Base-by-base conservation (phyloP, 2,113 vertebrate genomes). In the Ailuropoda melanoleuca region DNA sequence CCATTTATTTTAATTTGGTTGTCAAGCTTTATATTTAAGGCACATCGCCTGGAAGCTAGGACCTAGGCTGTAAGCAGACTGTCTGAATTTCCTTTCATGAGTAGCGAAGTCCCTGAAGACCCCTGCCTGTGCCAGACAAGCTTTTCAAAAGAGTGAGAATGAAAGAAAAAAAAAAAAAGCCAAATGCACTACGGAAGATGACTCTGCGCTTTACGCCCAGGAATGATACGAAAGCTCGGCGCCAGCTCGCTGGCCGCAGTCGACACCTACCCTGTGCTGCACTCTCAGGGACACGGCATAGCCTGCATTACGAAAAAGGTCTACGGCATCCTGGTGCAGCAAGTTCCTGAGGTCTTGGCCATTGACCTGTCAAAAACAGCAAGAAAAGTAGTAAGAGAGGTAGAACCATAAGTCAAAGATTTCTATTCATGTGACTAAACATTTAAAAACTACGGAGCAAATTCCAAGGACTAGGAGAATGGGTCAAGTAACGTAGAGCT, bases 301-400 rank as follows among this genome's bases (percentile, higher is more conserved):
- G 84, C 99, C 99, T 2, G 99, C 99, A 0, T 98, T 99, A 96
- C 99, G 99, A 98, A 99, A 99, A 84, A 99, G 98, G 0, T 99
- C 99, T 98, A 99, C 99, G 9, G 99, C 99, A 48, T 99, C 98
- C 97, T 95, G 98, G 95, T 99, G 99, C 50, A 98, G 98, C 93
- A 98, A 98, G 81, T 99, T 98, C 98, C 99, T 99, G 95, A 99
- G 97, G 91, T 98, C 98, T 50, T 96, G 92, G 43, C 99, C 99
- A 70, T 99, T 99, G 87, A 99, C 99, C 99, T 99, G 97, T 58
- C 95, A 46, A 77, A 58, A 96, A 88, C 13, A 97, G 43, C 29
- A 90, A 97, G 88, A 46, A 95, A 50, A 94, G 37, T 13, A 90
- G 43, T 77, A 85, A 95, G 93, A 96, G 66, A 84, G 72, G 4